These are phyloP conservation scores for Uloborus plumipes DNA, from an alignment of 2,888 invertebrate species.

Conservation along the genomic window DNA sequence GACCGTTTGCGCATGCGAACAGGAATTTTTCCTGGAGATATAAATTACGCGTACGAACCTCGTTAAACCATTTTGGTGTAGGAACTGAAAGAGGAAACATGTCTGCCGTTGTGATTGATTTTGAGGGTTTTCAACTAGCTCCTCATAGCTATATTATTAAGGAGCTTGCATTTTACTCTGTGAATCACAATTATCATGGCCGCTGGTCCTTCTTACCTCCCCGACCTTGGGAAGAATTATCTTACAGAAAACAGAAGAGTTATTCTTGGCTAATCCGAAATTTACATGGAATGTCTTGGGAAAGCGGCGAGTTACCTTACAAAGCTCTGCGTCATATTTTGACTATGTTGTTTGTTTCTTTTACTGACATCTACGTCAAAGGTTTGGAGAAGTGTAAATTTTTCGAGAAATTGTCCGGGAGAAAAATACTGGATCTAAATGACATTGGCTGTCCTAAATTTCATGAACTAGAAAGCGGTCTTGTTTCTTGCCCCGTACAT, in stretches of 20 bases:
- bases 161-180: background rate
- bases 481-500: too few species aligned
- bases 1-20: constrained; percentile 2
- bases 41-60: constrained; percentile 8
- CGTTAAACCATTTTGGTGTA: background rate
- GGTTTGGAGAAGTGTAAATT: background rate
- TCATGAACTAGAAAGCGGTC: background rate
- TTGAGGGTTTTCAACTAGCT: background rate
- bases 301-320: background rate
- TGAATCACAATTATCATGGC: background rate
- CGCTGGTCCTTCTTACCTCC: background rate
- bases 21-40: constrained; percentile 3
- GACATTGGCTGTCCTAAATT: background rate
- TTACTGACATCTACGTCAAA: background rate
- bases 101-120: background rate
- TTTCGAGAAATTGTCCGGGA: background rate
- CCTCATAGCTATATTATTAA: too few species aligned
- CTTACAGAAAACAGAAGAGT: background rate
- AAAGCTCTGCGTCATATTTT: background rate
- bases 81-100: background rate
- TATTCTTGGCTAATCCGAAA: background rate
- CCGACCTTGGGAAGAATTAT: background rate
- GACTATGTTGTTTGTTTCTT: background rate
- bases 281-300: background rate
- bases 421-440: background rate